Base-by-base conservation (phyloP, 2,888 invertebrate genomes). In the Autographa pulchrina region DNA sequence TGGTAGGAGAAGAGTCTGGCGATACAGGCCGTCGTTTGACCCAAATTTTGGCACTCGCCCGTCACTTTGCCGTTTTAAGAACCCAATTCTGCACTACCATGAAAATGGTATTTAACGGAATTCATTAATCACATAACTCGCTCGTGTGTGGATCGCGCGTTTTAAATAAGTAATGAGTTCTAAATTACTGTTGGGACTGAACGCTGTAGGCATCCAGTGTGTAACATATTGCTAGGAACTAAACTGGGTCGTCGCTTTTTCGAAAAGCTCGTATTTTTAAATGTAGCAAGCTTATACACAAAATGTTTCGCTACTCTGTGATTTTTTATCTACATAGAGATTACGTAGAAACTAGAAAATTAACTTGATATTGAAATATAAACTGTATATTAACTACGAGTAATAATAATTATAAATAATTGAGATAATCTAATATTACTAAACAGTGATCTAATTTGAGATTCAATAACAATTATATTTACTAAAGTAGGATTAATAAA, bases 11-110 rank as follows among this genome's bases (percentile, higher is more conserved):
- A 86, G 84, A 85, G 85, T 82, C 85, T 85, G 86, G 86, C 90
- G 91, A 92, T 91, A 91, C 90, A 91, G 85, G 85, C 86, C 86
- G 86, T 74, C 85, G 86, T 90, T 92, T 93, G 93, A 93, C 93
- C 93, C 86, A 90, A 89, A 92, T 93, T 91, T 88, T 83, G 86
- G 82, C 81, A 86, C 86, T 86, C 83, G 78, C 78, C 84, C 85
- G 83, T 76, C 87, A 88, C 87, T 89, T 89, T 85, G 82, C 82
- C 81, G 84, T 84, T 85, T 86, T 84, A 82, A 87, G 86, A 87
- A 86, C 84, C 85, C 84, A 89, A 86, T 89, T 87, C 86, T 68
- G 72, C 71, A 78, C 79, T 82, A 83, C 73, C 65, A 68, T 68
- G 68, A 72, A 79, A 80, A 78, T 77, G 68, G 74, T 68, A 75